Percentiles rank a stretch among this genome's conserved stretches.
Conservation (phyloP, 1,140 invertebrate species). For the Drosophila obscura region DNA sequence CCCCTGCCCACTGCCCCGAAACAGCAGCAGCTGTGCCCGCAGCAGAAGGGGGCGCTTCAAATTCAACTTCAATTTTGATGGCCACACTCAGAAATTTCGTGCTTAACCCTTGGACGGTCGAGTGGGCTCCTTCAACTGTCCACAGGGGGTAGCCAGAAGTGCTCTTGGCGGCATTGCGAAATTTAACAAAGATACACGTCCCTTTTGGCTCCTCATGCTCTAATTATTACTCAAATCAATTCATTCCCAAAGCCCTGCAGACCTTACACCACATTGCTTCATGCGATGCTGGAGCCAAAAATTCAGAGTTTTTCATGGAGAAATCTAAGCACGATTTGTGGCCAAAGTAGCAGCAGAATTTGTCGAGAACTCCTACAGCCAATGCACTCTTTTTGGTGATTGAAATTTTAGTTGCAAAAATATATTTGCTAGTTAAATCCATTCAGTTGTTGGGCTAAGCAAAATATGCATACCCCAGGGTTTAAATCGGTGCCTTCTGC, state of each 20-base stretch:
- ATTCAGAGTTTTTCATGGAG: too few relatives aligned
- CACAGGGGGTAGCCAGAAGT: background rate
- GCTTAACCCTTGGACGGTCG: constrained; percentile 34
- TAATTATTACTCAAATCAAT: too few relatives aligned
- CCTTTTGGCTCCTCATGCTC: too few relatives aligned
- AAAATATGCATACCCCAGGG: constrained; percentile 7
- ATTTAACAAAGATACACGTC: too few relatives aligned
- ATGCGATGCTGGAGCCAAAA: too few relatives aligned
- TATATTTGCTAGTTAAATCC: background rate
- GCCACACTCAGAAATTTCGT: constrained; percentile 50
- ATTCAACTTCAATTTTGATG: constrained; percentile 48
- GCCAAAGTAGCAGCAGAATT: too few relatives aligned
- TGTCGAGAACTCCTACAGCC: too few relatives aligned
- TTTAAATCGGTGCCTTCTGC: constrained; percentile 16
- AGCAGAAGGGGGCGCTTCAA: constrained; percentile 19
- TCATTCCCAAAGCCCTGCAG: too few relatives aligned
- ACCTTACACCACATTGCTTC: too few relatives aligned
- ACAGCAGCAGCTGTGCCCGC: constrained; percentile 33
- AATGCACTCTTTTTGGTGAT: background rate
- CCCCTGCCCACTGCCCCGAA: background rate
- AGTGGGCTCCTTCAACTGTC: too few relatives aligned
- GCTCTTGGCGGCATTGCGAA: too few relatives aligned
- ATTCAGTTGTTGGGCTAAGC: background rate
- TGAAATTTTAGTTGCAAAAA: background rate
- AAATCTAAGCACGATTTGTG: too few relatives aligned